phyloP scores from a whole-genome alignment of 2,888 invertebrate species.

The Erannis defoliaria region DNA sequence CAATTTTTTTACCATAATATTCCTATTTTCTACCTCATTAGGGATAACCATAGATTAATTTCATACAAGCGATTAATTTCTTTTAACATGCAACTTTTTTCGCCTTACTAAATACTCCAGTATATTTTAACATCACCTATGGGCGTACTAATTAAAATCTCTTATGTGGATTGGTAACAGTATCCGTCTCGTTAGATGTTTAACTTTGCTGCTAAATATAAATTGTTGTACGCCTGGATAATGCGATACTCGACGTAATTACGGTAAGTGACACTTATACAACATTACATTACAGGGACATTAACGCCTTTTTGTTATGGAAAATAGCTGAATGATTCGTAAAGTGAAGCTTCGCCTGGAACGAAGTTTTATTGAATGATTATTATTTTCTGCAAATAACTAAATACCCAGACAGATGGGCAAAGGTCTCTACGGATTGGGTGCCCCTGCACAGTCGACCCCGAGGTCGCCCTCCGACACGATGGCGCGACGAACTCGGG shows the following conservation, averaged over 20 bases:
- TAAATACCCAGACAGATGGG: no score
- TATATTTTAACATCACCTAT: background rate
- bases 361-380: background rate
- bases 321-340: background rate
- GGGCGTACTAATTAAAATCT: conserved; percentile 9
- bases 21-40: no score
- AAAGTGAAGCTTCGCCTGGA: background rate
- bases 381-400: no score
- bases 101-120: background rate
- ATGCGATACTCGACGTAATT: conserved; percentile 21
- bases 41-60: no score
- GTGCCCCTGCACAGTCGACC: no score
- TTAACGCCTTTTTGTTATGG: conserved; percentile 1
- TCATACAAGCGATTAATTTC: no score
- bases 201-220: conserved; percentile 33
- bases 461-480: no score
- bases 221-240: conserved; percentile 18
- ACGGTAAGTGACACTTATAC: conserved; percentile 14
- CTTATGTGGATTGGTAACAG: conserved; percentile 13
- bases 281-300: background rate
- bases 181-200: conserved; percentile 18
- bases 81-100: background rate
- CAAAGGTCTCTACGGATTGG: no score
- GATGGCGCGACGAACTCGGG: no score
- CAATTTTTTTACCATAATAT: no score